These are phyloP conservation scores for Pseudocheirus occidentalis DNA, from an alignment of 2,797 vertebrate genomes.

Conservation along the genomic window DNA sequence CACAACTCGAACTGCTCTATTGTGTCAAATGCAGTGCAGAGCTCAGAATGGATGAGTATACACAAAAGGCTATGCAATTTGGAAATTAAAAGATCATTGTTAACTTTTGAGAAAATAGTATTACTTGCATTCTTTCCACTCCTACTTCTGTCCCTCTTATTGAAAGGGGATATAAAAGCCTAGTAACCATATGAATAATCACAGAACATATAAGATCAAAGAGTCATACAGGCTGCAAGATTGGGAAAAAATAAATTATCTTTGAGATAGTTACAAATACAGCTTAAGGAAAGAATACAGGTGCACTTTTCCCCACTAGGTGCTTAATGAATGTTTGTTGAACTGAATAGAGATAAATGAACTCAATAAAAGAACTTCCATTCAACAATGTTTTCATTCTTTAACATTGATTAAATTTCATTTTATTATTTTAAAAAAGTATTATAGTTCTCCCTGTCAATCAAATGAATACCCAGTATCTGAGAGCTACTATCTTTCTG, in stretches of 20 bases:
- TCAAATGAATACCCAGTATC: background rate
- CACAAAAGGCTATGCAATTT: background rate
- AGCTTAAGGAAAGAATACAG: background rate
- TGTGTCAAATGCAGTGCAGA: background rate
- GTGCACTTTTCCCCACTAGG: background rate
- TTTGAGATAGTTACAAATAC: background rate
- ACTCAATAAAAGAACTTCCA: conserved; percentile 10
- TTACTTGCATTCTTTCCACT: background rate
- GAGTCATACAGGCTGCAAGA: background rate
- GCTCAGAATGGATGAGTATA: background rate
- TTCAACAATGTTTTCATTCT: background rate
- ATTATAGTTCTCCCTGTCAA: background rate
- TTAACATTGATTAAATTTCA: background rate
- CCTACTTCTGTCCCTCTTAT: background rate
- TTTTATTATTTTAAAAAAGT: conserved; percentile 19
- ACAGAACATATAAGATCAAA: background rate
- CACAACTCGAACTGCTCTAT: too few species aligned
- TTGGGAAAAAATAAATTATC: background rate
- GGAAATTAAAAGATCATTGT: background rate
- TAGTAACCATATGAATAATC: background rate
- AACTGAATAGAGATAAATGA: background rate
- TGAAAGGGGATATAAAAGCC: background rate
- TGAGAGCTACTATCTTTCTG: background rate
- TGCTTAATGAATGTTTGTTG: background rate
- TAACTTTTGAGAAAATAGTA: background rate